Evolutionary conservation across 92 coral and sea anemone species (phyloP), one percentile per base, ranked within the genome.

Genomic region (Palythoa grandiflora): DNA sequence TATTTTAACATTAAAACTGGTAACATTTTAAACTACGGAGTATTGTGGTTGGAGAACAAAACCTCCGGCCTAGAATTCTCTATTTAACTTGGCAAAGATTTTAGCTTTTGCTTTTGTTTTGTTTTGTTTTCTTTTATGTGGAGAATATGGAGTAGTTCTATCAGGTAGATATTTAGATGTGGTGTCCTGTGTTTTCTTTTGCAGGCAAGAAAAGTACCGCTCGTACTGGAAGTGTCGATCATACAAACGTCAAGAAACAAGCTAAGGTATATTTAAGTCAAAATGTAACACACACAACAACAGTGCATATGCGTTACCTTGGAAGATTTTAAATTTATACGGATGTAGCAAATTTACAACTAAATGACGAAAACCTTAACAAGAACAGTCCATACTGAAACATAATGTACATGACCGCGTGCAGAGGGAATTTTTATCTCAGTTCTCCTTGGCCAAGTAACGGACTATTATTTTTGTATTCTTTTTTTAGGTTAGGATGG

Each of bases 371-470:
- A 57, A 57, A 57, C 12, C 12, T 60, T 60, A 60, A 60, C 1
- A 60, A 13, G 66, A 60, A 60, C 66, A 60, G 66, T 60, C 66
- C 66, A 60, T 60, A 60, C 66, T 60, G 66, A 60, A 60, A 60
- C 66, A 60, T 60, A 60, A 60, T 15, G 66, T 60, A 60, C 66
- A 60, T 60, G 66, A 14, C 19, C 66, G 66, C 66, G 5, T 60
- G 19, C 66, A 60, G 66, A 60, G 66, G 66, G 19, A 54, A 60
- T 1, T 60, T 60, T 60, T 60, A 60, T 60, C 66, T 60, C 66
- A 60, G 15, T 60, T 14, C 19, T 60, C 66, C 19, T 60, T 60
- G 66, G 19, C 66, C 15, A 60, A 0, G 66, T 13, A 60, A 60
- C 66, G 66, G 66, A 60, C 66, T 14, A 60, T 60, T 60, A 60